Base-by-base conservation (phyloP, 2,113 vertebrate genomes). In the Lagopus muta region DNA sequence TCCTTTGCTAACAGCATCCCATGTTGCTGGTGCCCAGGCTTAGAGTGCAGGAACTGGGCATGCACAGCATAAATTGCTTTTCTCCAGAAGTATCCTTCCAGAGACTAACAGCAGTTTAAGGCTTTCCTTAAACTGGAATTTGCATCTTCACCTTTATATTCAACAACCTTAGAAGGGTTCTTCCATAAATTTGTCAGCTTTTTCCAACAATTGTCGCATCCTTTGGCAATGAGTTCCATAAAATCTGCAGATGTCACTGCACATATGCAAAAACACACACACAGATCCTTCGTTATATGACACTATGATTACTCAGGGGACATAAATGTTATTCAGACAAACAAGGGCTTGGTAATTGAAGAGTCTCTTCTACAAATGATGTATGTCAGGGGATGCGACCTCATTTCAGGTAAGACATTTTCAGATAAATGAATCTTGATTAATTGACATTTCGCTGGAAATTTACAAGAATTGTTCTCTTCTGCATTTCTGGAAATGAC, bases 331-430 rank as follows among this genome's bases (percentile, higher is more conserved):
- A 96, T n/a, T 90, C 71, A 80, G 70, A 89, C 64, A 86, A 90
- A 90, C 61, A 91, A 22, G 52, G 72, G 58, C 38, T 87, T 69
- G 82, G 36, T 90, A 95, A 95, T 62, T 94, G 65, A 81, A 83
- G 61, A 94, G 40, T 54, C 62, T 82, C 89, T 89, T 32, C 58
- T 75, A 70, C 74, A 92, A 92, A 90, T 88, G 13, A 92, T 71
- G 73, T 50, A 89, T 79, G 81, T 88, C 91, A 93, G 64, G 64
- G 67, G 70, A 94, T 47, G 38, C 77, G 91, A 89, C 66, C 79
- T 95, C 90, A 76, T 94, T 92, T 94, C 85, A 94, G 83, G 40
- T 66, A 90, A 84, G 78, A 67, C 71, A 70, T 92, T 95, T 84
- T 75, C 78, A 90, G 82, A 77, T 73, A 92, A 93, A 95, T 88